A percentile compares a stretch with the other conserved stretches of the same genome.
Evolutionary conservation across 2,113 vertebrate species (phyloP).

Genomic region (Diadophis punctatus): DNA sequence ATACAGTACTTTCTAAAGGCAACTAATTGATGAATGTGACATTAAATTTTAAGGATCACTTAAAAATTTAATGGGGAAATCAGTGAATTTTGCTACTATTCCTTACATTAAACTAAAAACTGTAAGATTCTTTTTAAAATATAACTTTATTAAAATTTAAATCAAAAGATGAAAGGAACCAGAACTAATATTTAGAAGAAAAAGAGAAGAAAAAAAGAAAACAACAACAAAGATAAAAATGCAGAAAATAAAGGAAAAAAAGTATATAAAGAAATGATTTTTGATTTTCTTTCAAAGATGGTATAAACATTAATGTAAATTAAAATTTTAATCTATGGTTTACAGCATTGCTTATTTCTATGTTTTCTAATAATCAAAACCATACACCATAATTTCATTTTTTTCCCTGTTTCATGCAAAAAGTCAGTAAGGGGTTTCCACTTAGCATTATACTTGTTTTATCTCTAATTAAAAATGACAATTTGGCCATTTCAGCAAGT

Average conservation of each 20-base stretch:
- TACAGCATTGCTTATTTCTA: too few relatives aligned
- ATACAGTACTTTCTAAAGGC: slow-evolving; percentile 34
- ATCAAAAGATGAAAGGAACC: background rate
- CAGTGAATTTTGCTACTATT: background rate
- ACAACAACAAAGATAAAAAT: background rate
- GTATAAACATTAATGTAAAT: background rate
- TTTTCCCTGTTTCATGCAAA: too few relatives aligned
- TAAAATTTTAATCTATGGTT: background rate
- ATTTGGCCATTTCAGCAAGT: too few relatives aligned
- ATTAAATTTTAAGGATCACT: background rate
- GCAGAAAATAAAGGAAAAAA: background rate
- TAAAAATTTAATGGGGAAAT: background rate
- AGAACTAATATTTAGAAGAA: background rate
- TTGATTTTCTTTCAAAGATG: background rate
- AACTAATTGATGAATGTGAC: slow-evolving; percentile 36
- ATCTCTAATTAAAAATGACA: too few relatives aligned
- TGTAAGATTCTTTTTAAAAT: slow-evolving; percentile 27
- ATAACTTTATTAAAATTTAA: background rate
- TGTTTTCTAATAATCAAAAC: too few relatives aligned
- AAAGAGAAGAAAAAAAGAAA: background rate
- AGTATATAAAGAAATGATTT: background rate
- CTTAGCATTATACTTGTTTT: too few relatives aligned
- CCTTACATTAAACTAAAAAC: background rate
- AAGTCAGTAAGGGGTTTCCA: too few relatives aligned
- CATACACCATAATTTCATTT: too few relatives aligned